Conservation (phyloP, 2,113 vertebrate species). For the Zosterops japonicus region DNA sequence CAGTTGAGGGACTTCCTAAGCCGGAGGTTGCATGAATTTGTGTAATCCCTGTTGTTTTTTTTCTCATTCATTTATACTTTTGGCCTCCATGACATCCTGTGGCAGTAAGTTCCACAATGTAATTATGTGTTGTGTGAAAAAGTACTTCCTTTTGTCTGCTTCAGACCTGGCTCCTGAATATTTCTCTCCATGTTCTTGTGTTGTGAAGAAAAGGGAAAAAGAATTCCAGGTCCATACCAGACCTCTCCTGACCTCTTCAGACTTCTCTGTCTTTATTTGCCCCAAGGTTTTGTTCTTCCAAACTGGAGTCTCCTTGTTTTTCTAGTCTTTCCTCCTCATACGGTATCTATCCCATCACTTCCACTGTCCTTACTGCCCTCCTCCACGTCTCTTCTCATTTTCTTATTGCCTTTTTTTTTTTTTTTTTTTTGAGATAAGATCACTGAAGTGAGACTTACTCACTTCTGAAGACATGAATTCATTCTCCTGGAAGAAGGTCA, state of each 20-base stretch:
- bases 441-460: not conserved
- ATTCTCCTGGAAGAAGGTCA: not conserved
- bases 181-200: not conserved
- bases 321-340: not conserved
- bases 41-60: not conserved
- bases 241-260: not conserved
- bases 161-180: not conserved
- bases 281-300: not conserved
- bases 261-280: not conserved
- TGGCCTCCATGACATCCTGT: constrained; percentile 53
- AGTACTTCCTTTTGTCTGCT: constrained; percentile 39
- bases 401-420: not conserved
- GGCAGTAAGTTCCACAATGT: constrained; percentile 19
- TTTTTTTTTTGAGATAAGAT: not conserved
- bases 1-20: constrained; percentile 48
- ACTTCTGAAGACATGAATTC: not conserved
- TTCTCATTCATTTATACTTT: constrained; percentile 46
- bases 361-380: not conserved
- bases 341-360: not conserved
- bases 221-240: not conserved
- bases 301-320: not conserved
- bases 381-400: not conserved
- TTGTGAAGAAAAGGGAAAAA: not conserved
- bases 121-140: constrained; percentile 56
- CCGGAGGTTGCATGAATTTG: constrained; percentile 22